These are phyloP conservation scores for Motacilla alba DNA, from an alignment of 2,113 vertebrate species.

Conservation along the genomic window DNA sequence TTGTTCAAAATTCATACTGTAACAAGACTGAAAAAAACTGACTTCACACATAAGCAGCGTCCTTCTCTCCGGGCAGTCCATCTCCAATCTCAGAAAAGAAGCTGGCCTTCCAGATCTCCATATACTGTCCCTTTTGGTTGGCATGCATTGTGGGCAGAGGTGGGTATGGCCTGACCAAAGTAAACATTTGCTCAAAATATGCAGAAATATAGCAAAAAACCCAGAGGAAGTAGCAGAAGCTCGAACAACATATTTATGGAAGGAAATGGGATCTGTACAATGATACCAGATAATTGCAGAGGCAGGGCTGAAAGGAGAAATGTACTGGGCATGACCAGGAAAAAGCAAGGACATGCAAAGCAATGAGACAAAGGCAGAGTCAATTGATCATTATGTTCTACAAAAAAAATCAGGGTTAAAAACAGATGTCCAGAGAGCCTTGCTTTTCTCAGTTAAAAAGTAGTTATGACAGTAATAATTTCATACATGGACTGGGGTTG, in stretches of 20 bases:
- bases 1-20: background rate
- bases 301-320: background rate
- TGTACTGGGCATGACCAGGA: background rate
- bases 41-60: background rate
- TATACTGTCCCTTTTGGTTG: background rate
- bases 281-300: background rate
- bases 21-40: background rate
- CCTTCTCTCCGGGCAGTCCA: background rate
- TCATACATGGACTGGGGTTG: background rate
- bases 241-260: background rate
- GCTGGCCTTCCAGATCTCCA: background rate
- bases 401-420: background rate
- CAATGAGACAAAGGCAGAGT: background rate
- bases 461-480: background rate
- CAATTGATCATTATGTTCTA: background rate
- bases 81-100: background rate
- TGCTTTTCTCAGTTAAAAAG: background rate
- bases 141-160: background rate
- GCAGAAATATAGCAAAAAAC: background rate
- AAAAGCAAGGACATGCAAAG: background rate
- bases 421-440: background rate
- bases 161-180: background rate
- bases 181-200: background rate
- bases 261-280: rapidly evolving
- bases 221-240: background rate